These are phyloP conservation scores for Caenorhabditis briggsae DNA, from an alignment of 1,140 invertebrate genomes.

Conservation along the genomic window DNA sequence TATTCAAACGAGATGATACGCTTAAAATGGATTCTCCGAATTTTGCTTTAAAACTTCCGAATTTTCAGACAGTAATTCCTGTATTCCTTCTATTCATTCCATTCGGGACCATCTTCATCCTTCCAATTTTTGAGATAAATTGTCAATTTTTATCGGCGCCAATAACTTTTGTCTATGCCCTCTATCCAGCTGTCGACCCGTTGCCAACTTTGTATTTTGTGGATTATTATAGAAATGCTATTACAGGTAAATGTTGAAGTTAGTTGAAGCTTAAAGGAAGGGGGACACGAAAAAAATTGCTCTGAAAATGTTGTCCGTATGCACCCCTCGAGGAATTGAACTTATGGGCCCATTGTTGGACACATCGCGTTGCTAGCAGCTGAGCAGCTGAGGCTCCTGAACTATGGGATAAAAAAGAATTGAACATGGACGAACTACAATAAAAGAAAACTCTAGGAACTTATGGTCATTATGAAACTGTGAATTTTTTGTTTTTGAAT, in stretches of 20 bases:
- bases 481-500: no score
- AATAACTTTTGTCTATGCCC: constrained; percentile 2
- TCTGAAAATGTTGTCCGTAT: background rate
- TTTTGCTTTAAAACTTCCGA: background rate
- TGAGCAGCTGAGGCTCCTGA: no score
- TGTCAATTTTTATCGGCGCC: constrained; percentile 12
- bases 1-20: no score
- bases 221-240: background rate
- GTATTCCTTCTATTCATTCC: constrained; percentile 10
- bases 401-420: no score
- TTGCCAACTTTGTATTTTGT: constrained; percentile 9
- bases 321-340: no score
- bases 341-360: no score
- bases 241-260: background rate
- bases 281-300: no score
- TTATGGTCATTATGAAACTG: no score
- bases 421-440: no score
- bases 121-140: background rate
- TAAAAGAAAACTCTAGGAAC: no score
- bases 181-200: constrained; percentile 11
- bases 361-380: no score
- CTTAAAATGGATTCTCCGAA: no score
- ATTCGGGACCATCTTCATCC: background rate
- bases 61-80: background rate
- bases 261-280: background rate